These are phyloP conservation scores for Cuculus canorus DNA, from an alignment of 2,797 vertebrate species.

Conservation along the genomic window DNA sequence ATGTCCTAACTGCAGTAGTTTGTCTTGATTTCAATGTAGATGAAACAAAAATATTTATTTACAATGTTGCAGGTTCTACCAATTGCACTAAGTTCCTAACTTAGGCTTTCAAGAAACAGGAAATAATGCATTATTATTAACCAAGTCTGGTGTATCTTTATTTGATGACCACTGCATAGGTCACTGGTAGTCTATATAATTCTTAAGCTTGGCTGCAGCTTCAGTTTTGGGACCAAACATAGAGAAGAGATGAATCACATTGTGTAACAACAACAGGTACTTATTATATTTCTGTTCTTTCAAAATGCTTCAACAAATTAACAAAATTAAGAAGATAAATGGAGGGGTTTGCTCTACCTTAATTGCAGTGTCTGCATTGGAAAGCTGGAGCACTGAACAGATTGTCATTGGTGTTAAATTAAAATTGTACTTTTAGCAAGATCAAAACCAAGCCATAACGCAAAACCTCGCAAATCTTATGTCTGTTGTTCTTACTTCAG, in stretches of 20 bases:
- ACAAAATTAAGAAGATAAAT: background rate
- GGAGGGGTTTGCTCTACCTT: background rate
- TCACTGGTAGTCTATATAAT: background rate
- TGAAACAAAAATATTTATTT: conserved; percentile 44
- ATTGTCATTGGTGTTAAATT: background rate
- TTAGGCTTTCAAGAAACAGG: background rate
- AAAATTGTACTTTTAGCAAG: background rate
- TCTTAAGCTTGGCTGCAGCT: background rate
- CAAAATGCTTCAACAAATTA: background rate
- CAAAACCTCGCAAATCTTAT: background rate
- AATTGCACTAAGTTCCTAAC: background rate
- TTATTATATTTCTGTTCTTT: background rate
- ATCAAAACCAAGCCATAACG: background rate
- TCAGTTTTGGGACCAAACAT: background rate
- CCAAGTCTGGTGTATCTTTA: background rate
- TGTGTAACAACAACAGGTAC: background rate
- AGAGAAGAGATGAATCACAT: background rate
- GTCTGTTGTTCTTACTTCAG: background rate
- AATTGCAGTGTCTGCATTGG: background rate
- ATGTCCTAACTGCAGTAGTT: conserved; percentile 48
- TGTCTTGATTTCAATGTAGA: conserved; percentile 19
- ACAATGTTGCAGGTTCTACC: background rate
- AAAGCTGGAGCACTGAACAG: background rate
- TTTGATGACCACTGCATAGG: background rate
- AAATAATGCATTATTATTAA: background rate